Base-by-base conservation (phyloP, 2,888 invertebrate species). In the Meta bourneti region DNA sequence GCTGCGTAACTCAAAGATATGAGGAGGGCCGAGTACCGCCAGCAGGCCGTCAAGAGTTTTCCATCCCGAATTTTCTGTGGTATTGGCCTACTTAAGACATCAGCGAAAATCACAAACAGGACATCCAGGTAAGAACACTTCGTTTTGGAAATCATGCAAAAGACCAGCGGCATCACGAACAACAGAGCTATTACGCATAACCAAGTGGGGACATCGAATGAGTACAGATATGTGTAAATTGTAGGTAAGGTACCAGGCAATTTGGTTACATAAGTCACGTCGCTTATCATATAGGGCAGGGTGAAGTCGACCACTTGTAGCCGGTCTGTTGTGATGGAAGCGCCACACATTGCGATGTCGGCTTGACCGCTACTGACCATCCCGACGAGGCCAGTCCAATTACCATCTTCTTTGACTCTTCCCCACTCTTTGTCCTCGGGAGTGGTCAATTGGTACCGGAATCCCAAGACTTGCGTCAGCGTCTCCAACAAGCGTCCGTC, bases 351-450 rank as follows among this genome's bases (percentile, higher is more conserved):
- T 16, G 71, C 86, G 34, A 86, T 70, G 48, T 86, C 86, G n/a
- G 78, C 86, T 49, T 86, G 54, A 6, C 34, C 51, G 6, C 49
- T 70, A 20, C 52, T 48, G 19, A 86, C 70, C 86, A 86, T 78
- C 6, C 86, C 86, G n/a, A 86, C 13, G 13, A 86, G 70, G 11
- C 78, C 78, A 1, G 51, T 78, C 78, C 78, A 86, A 20, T 86
- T 78, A 0, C 78, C 86, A 70, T 78, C 78, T 0, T 54, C 48
- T 16, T 70, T 51, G n/a, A 54, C 48, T 4, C 48, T 19, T 7
- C 86, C 78, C 70, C 69, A 86, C 20, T n/a, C 69, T 49, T 51
- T 54, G 48, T 78, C 61, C 19, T n/a, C 11, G 6, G 86, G 78
- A 16, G 7, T 11, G 13, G 48, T 48, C 6, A 86, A 19, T 7